These are phyloP conservation scores for Cheilosia impressa DNA, from an alignment of 2,888 invertebrate genomes.

Conservation along the genomic window DNA sequence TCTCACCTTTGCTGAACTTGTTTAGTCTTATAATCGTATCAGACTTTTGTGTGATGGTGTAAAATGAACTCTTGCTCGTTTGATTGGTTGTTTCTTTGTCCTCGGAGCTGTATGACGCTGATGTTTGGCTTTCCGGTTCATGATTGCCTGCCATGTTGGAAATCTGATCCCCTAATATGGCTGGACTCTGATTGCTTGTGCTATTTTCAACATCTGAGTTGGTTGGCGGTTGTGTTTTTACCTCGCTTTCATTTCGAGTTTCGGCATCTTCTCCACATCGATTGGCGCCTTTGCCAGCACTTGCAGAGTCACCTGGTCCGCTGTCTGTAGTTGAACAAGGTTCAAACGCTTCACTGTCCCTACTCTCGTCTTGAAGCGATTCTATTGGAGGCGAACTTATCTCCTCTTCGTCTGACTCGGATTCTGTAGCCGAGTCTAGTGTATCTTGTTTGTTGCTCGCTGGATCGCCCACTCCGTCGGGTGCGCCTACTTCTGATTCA, in stretches of 20 bases:
- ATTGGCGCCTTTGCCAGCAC: background rate
- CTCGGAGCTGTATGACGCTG: background rate
- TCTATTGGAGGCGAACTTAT: constrained; percentile 72
- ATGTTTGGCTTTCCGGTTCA: background rate
- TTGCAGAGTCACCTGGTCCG: background rate
- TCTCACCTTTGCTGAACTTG: constrained; percentile 29
- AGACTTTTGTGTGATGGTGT: constrained; percentile 34
- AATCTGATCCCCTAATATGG: background rate
- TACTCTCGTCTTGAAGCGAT: constrained; percentile 47
- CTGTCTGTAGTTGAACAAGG: background rate
- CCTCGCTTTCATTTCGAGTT: background rate
- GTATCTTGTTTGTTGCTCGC: constrained; percentile 5
- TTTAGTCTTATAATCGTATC: constrained; percentile 52
- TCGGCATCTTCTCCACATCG: background rate
- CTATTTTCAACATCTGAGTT: background rate
- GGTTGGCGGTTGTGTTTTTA: background rate
- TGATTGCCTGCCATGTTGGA: background rate
- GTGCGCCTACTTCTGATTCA: background rate
- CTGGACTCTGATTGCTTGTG: background rate
- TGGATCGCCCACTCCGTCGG: background rate
- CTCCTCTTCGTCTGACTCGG: constrained; percentile 64
- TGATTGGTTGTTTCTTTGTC: background rate
- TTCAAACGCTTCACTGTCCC: constrained; percentile 15
- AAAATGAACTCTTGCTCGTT: background rate
- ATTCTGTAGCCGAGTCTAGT: constrained; percentile 28